Base-by-base conservation (phyloP, 2,113 vertebrate genomes). In the Xiphophorus couchianus region DNA sequence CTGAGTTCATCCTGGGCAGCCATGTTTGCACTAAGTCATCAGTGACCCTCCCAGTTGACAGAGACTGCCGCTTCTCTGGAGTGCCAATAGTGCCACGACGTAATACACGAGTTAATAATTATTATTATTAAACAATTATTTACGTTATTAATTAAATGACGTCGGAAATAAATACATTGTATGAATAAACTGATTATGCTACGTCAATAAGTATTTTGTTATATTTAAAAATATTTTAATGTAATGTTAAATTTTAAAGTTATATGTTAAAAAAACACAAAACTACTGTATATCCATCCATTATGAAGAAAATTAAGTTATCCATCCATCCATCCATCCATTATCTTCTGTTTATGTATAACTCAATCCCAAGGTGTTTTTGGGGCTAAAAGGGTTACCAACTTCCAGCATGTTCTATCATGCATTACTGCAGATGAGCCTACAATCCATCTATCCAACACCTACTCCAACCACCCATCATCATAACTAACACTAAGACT, bases 1-100 rank as follows among this genome's bases (percentile, higher is more conserved):
- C 95, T 95, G 85, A 95, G 95, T 89, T 95, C 95, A 92, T 95
- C 95, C 91, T 95, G 95, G 28, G 95, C 94, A 89, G 95, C 95
- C 95, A 95, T 95, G 91, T 94, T 94, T 92, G 88, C 83, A 89
- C 69, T 67, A 48, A 77, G 75, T 84, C 89, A 83, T 62, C 10
- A 81, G 84, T 88, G 91, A 74, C 86, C 62, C 81, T 15, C 67
- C 1, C 61, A 78, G 89, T 5, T 82, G 3, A 62, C 42, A 3
- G 48, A 3, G 48, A 28, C 64, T 17, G 87, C 80, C 60, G 88
- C 86, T 90, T 85, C 25, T 0, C 66, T 22, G 1, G 33, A 5
- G 9, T 12, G 77, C 84, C 75, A 73, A 80, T 77, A 71, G 74
- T 66, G 64, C 12, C 22, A 13, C 13, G 30, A 64, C 8, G 29